phyloP scores from a whole-genome alignment of 2,113 vertebrate species.

The Proteles cristata region DNA sequence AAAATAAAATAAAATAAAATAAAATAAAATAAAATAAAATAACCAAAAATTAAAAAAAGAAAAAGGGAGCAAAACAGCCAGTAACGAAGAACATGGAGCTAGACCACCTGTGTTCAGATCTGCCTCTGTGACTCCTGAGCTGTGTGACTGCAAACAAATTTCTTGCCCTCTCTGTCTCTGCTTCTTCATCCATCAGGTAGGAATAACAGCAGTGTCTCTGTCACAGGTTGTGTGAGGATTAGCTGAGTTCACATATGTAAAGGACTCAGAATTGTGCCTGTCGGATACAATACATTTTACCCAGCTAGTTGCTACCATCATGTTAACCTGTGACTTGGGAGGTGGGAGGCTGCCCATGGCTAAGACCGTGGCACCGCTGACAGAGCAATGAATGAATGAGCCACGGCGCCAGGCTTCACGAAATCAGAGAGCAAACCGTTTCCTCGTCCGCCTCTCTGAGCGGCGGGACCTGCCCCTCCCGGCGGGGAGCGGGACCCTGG shows the following conservation, averaged over 20 bases:
- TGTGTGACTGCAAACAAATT: not conserved
- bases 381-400: not conserved
- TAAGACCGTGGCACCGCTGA: too few species aligned
- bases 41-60: too few species aligned
- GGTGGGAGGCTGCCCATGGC: not conserved
- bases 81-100: not conserved
- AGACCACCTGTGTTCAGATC: not conserved
- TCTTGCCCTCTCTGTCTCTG: not conserved
- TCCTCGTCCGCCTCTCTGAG: not conserved
- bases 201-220: not conserved
- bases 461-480: not conserved
- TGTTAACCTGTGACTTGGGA: not conserved
- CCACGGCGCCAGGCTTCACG: too few species aligned
- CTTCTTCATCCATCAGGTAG: not conserved
- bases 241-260: not conserved
- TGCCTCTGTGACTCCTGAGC: not conserved
- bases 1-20: too few species aligned
- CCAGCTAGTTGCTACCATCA: not conserved
- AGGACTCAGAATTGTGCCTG: not conserved
- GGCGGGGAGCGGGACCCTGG: rapidly evolving
- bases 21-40: too few species aligned
- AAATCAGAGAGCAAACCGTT: not conserved
- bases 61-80: not conserved
- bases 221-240: not conserved
- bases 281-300: too few species aligned